Base-by-base conservation (phyloP, 2,888 invertebrate genomes). In the Glaucopsyche alexis region DNA sequence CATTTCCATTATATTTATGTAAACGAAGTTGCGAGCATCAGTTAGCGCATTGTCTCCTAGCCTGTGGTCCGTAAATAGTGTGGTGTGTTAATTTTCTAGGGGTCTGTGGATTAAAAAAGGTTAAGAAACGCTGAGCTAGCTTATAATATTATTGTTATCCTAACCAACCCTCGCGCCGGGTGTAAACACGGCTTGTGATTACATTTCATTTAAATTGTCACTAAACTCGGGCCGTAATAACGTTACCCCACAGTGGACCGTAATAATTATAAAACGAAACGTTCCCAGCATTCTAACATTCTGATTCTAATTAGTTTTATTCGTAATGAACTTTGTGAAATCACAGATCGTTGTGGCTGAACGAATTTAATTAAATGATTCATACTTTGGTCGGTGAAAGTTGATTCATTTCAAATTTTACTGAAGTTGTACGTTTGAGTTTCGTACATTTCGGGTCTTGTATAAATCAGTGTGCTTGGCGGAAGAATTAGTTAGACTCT, bases 341-440 rank as follows among this genome's bases (percentile, higher is more conserved):
- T 87, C 86, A 87, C 84, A 87, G 87, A 87, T 86, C 84, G 83
- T 85, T 85, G 87, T 81, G 87, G 88, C 83, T 82, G 86, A 89
- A 89, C 85, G 88, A 88, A 85, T 90, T 89, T 87, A 88, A 89
- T 89, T 87, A 88, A 88, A 88, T 83, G 84, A 84, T 85, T 84
- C 82, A 82, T 82, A 80, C 81, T 83, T 81, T 82, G 80, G 83
- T 81, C 83, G 83, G 77, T 80, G 79, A 81, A 85, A 85, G 80
- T 87, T 87, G 84, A 84, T 85, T 84, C 83, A 85, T 85, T 87
- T 83, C 81, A 83, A 74, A 74, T 73, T 72, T 66, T 9, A 45
- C 65, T 49, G n/a, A 55, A 66, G 67, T 67, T 67, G 14, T 16
- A 47, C 52, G 69, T 73, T 67, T 50, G 40, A 42, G 40, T 55